Conservation (phyloP, 1,140 invertebrate genomes). For the Cotesia glomerata region DNA sequence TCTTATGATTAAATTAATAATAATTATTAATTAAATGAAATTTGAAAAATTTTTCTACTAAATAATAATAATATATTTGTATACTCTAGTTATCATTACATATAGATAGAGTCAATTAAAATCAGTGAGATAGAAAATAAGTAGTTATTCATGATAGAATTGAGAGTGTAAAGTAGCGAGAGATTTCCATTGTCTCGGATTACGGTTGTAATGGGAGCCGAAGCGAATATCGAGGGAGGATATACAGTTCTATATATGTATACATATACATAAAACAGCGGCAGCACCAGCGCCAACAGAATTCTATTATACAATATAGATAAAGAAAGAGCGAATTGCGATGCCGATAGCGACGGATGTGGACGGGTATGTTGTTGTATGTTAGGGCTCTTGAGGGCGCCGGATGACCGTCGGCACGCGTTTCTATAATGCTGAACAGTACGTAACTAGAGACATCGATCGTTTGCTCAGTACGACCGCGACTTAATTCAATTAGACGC, state of each 20-base stretch:
- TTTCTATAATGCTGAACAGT: neutral
- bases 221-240: conserved; percentile 6
- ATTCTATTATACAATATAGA: neutral
- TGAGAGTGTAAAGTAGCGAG: conserved; percentile 7
- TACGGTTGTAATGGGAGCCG: conserved; percentile 23
- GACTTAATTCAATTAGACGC: conserved; percentile 24
- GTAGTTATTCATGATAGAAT: conserved; percentile 19
- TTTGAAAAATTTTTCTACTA: too few species aligned
- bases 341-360: neutral
- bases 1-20: too few species aligned
- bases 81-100: neutral
- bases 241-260: neutral
- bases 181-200: conserved; percentile 28
- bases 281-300: neutral
- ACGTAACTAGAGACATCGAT: conserved; percentile 11
- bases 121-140: conserved; percentile 1
- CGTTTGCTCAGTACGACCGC: conserved; percentile 7
- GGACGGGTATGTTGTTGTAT: neutral
- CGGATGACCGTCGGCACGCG: conserved; percentile 9
- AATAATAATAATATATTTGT: neutral
- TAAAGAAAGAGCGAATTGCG: neutral
- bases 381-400: conserved; percentile 3
- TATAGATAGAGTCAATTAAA: neutral
- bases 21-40: too few species aligned
- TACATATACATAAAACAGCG: neutral